Percentiles rank a stretch among this genome's conserved stretches.
These are phyloP conservation scores for Accipiter cooperii DNA, from an alignment of 2,113 vertebrate species.

Conservation along the genomic window DNA sequence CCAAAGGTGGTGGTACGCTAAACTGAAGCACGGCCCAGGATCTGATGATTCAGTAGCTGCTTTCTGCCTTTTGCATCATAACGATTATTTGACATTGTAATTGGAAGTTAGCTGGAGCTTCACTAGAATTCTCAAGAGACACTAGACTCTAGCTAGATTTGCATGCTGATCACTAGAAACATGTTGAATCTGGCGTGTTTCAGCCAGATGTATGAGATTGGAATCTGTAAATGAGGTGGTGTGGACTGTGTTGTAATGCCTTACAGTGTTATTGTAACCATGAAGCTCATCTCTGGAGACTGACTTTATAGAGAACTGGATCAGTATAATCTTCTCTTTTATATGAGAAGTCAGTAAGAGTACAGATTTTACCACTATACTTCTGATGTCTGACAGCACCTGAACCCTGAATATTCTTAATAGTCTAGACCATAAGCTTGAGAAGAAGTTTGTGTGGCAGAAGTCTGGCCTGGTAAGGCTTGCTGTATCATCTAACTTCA, in stretches of 20 bases:
- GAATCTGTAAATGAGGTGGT: not conserved
- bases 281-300: not conserved
- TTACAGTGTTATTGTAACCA: not conserved
- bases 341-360: not conserved
- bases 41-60: not conserved
- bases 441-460: not conserved
- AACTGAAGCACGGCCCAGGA: not conserved
- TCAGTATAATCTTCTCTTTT: not conserved
- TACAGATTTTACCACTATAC: not conserved
- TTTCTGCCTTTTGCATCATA: conserved; percentile 43
- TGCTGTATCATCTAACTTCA: not conserved
- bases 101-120: no score
- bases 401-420: not conserved
- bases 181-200: not conserved
- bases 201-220: not conserved
- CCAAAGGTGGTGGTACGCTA: not conserved
- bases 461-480: not conserved
- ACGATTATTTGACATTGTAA: not conserved
- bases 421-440: not conserved
- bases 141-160: no score
- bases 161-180: not conserved
- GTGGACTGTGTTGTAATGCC: not conserved
- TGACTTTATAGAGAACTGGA: not conserved
- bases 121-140: no score
- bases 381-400: not conserved